A percentile compares a stretch with the other conserved stretches of the same genome.
phyloP scores from a whole-genome alignment of 2,113 vertebrate species.

The Raja brachyura region DNA sequence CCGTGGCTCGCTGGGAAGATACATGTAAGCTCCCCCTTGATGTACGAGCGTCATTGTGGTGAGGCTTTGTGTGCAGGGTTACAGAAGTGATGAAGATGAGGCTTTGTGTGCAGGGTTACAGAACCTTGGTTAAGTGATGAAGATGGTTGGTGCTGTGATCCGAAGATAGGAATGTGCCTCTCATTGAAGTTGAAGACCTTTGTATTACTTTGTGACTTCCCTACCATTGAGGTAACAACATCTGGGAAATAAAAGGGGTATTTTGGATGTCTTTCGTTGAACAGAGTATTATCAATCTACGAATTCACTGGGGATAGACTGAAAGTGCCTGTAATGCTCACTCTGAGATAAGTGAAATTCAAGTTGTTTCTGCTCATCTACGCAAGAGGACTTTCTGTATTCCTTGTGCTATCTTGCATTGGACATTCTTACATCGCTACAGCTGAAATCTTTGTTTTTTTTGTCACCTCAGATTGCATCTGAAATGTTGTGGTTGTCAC shows the following conservation, averaged over 20 bases:
- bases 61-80: not conserved
- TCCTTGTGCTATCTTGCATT: not conserved
- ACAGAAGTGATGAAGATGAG: too few relatives aligned
- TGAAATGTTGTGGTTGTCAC: not conserved
- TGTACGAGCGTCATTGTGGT: not conserved
- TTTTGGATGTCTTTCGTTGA: not conserved
- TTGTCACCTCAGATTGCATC: not conserved
- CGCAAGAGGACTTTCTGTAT: not conserved
- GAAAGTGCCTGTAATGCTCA: not conserved
- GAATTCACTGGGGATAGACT: not conserved
- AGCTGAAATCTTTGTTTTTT: not conserved
- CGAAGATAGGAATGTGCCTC: too few relatives aligned
- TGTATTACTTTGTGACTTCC: not conserved
- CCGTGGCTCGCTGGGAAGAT: not conserved
- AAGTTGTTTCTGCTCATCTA: not conserved
- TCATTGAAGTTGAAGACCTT: not conserved
- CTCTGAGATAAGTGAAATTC: not conserved
- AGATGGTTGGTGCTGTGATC: not conserved
- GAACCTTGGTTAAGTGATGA: not conserved
- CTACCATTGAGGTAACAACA: not conserved
- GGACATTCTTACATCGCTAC: not conserved
- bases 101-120: not conserved
- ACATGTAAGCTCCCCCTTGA: not conserved
- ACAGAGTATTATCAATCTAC: not conserved
- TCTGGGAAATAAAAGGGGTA: not conserved